A percentile compares a stretch with the other conserved stretches of the same genome.
Evolutionary conservation across 2,888 invertebrate genomes (phyloP).

Genomic region (Tipula vernalis): DNA sequence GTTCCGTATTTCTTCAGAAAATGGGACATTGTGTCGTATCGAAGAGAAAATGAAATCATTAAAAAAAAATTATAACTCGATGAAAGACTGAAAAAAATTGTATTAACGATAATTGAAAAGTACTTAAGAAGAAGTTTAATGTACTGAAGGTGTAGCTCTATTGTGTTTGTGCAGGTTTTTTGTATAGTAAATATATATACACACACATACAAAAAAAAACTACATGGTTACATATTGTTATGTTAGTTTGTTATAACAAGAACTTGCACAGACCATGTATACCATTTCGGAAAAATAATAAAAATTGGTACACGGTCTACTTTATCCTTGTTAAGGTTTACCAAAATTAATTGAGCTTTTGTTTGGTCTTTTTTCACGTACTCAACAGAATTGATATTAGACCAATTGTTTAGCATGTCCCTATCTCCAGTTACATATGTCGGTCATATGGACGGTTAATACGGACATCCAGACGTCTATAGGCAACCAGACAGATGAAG

Average conservation of each 20-base stretch:
- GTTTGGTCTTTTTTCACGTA: no score
- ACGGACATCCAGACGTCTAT: no score
- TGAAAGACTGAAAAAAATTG: not conserved
- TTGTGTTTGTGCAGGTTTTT: not conserved
- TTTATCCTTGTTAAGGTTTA: no score
- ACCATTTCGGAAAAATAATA: not conserved
- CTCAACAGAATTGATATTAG: no score
- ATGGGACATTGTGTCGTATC: not conserved
- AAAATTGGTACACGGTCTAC: no score
- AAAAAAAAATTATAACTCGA: not conserved
- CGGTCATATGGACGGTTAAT: no score
- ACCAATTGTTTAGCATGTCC: no score
- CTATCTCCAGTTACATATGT: no score
- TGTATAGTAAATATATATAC: not conserved
- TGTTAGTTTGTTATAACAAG: not conserved
- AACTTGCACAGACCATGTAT: not conserved
- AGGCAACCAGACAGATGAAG: no score
- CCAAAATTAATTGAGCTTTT: no score
- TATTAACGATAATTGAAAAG: slow-evolving; percentile 4
- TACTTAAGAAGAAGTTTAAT: not conserved
- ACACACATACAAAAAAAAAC: no score
- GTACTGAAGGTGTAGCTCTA: not conserved
- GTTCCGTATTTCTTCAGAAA: not conserved
- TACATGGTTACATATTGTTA: not conserved
- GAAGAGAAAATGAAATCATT: not conserved